Percentiles rank a stretch among this genome's conserved stretches.
These are phyloP conservation scores for Dendrocincla fuliginosa DNA, from an alignment of 2,797 vertebrate species.

Conservation along the genomic window DNA sequence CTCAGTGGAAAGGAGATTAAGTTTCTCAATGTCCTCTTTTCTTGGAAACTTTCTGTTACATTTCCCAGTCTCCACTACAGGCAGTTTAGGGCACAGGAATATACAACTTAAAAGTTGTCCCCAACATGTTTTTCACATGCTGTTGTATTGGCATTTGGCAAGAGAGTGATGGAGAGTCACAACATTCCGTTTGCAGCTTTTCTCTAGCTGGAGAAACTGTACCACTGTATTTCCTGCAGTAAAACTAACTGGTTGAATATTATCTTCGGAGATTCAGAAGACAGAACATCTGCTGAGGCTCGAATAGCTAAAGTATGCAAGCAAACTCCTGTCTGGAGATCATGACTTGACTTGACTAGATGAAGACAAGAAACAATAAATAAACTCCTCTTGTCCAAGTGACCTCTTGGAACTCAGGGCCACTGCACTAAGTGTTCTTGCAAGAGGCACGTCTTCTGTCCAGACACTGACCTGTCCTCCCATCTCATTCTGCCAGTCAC, in stretches of 20 bases:
- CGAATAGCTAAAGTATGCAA: background rate
- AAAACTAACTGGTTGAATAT: background rate
- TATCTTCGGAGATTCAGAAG: background rate
- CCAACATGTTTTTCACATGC: background rate
- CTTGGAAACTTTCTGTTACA: background rate
- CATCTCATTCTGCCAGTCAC: background rate
- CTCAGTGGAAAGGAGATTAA: background rate
- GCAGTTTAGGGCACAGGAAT: background rate
- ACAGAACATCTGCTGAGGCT: background rate
- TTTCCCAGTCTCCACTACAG: background rate
- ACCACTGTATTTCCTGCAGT: background rate
- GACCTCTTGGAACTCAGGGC: background rate
- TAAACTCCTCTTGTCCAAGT: background rate
- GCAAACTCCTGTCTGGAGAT: background rate
- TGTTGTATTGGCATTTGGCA: background rate
- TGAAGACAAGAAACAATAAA: background rate
- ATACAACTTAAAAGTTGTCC: background rate
- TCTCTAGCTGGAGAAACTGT: background rate
- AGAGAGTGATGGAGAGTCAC: background rate
- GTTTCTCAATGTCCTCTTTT: conserved; percentile 13
- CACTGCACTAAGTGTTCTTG: background rate
- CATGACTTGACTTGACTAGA: background rate
- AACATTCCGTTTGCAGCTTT: background rate
- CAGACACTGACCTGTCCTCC: background rate
- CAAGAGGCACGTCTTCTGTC: background rate